These are phyloP conservation scores for Vulpes ferrilata DNA, from an alignment of 2,113 vertebrate genomes.

Conservation along the genomic window DNA sequence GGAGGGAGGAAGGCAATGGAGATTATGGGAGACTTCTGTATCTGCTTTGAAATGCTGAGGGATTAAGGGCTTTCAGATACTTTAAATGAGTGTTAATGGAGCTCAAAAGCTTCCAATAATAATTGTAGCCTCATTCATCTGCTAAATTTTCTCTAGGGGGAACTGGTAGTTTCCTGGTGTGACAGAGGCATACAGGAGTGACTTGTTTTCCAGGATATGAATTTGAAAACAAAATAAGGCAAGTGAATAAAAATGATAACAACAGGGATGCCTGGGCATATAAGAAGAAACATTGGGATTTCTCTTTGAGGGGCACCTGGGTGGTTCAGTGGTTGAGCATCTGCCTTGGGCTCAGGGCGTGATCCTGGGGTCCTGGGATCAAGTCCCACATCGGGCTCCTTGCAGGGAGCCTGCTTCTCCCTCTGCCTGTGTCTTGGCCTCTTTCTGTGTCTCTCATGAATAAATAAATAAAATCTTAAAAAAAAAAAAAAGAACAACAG, in stretches of 20 bases:
- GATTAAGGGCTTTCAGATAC: slow-evolving; percentile 8
- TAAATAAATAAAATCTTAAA: neutral
- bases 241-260: neutral
- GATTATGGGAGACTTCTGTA: neutral
- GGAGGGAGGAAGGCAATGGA: neutral
- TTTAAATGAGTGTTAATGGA: neutral
- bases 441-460: too few species aligned
- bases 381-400: too few species aligned
- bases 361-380: too few species aligned
- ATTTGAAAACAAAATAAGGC: neutral
- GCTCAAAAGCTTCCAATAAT: neutral
- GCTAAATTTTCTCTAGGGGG: neutral
- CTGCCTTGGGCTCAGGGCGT: too few species aligned
- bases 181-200: neutral
- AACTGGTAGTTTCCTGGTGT: neutral
- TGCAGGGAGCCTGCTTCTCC: too few species aligned
- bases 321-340: too few species aligned
- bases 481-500: neutral
- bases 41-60: slow-evolving; percentile 44
- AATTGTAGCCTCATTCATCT: neutral
- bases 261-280: too few species aligned
- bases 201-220: neutral
- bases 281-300: too few species aligned
- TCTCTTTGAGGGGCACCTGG: too few species aligned
- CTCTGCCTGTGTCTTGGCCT: too few species aligned